phyloP scores from a whole-genome alignment of 2,113 vertebrate genomes.

The Rana temporaria region DNA sequence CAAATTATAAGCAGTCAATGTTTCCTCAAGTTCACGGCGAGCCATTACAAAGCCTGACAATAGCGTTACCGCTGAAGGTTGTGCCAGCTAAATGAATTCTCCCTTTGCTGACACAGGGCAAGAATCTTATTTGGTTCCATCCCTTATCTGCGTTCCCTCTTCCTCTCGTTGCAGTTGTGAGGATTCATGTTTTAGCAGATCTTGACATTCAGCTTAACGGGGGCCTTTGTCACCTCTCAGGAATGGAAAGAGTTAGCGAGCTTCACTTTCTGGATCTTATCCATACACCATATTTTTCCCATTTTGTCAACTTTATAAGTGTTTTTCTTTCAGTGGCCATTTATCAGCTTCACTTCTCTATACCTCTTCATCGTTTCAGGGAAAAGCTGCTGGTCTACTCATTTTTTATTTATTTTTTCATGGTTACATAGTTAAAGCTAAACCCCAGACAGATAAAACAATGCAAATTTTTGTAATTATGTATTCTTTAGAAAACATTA shows the following conservation, averaged over 20 bases:
- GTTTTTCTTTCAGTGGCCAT: constrained; percentile 40
- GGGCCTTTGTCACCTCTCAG: constrained; percentile 6
- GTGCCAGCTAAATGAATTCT: constrained; percentile 59
- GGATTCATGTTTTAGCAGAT: constrained; percentile 62
- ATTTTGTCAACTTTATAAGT: constrained; percentile 56
- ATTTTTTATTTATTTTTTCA: too few relatives aligned
- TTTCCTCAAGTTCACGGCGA: constrained; percentile 71
- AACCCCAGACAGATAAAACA: too few relatives aligned
- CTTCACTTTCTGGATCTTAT: constrained; percentile 22
- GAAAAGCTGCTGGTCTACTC: background rate
- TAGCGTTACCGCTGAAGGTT: constrained; percentile 51
- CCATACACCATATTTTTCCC: constrained; percentile 22
- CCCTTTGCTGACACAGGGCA: constrained; percentile 21
- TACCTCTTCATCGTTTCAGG: constrained; percentile 3
- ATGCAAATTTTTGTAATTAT: too few relatives aligned
- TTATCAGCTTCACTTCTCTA: constrained; percentile 26
- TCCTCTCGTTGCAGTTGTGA: constrained; percentile 59
- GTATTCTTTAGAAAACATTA: too few relatives aligned
- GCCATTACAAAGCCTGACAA: constrained; percentile 64
- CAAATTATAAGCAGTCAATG: constrained; percentile 67
- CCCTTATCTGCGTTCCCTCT: background rate
- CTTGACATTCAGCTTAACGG: constrained; percentile 55
- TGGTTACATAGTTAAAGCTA: too few relatives aligned
- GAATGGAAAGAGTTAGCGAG: background rate
- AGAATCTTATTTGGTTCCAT: constrained; percentile 61